A percentile compares a stretch with the other conserved stretches of the same genome.
Conservation (phyloP, 2,797 vertebrate species). For the Molossus molossus region DNA sequence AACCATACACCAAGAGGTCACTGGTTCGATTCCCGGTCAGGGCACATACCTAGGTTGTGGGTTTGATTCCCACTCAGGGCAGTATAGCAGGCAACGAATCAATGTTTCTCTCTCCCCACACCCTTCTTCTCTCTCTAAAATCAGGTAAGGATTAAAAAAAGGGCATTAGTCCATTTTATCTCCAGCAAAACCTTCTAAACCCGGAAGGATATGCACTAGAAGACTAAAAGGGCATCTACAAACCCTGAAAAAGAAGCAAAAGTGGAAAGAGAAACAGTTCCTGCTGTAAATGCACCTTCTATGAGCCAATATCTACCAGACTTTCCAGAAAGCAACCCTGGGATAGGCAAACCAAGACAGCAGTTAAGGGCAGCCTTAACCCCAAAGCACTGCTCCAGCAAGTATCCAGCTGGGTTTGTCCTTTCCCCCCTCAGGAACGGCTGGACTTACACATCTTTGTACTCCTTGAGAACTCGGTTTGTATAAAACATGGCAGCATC, state of each 20-base stretch:
- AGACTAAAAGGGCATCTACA: constrained; percentile 57
- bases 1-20: not conserved
- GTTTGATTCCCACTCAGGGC: not conserved
- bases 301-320: not conserved
- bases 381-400: not conserved
- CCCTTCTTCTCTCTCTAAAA: not conserved
- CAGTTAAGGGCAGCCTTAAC: not conserved
- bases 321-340: constrained; percentile 43
- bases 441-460: constrained; percentile 95
- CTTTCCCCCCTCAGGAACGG: not conserved
- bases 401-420: not conserved
- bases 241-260: constrained; percentile 45
- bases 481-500: constrained; percentile 99
- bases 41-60: not conserved
- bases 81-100: not conserved
- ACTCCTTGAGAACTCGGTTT: constrained; percentile 98
- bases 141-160: not conserved
- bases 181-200: constrained; percentile 55
- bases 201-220: constrained; percentile 3
- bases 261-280: constrained; percentile 57
- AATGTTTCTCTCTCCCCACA: not conserved
- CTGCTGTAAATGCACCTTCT: constrained; percentile 27
- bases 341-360: not conserved
- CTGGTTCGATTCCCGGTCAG: not conserved
- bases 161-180: not conserved